Evolutionary conservation across 2,797 vertebrate species (phyloP), one percentile per base, ranked within the genome.

Genomic region (Gambusia yucatana): DNA sequence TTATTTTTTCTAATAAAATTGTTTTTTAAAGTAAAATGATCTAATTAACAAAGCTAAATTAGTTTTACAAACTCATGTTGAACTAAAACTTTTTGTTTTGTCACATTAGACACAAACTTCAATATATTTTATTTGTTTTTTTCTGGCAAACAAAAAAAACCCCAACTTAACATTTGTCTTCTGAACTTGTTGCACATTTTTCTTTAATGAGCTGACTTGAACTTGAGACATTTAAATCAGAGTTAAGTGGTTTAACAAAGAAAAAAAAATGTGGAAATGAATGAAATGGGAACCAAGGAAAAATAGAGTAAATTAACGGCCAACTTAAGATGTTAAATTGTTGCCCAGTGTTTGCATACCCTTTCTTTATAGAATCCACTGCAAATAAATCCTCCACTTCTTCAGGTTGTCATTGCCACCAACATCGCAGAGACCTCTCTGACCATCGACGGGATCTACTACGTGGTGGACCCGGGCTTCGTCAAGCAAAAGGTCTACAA

Each of bases 401-500:
- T 36, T 6, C 65, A 99, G 98, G 98, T 99, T 3, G 97, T 99
- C 82, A 99, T 99, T 4, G 98, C 98, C 77, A 99, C 98, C 36
- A 99, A 99, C 92, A 99, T 99, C 0, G 98, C 98, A 0, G 98
- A 99, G 90, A 99, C 98, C 0, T 99, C 98, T 1, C 89, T 99
- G 83, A 99, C 98, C 25, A 99, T 99, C 17, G 98, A 99, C 63
- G 98, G 98, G 0, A 99, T 99, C 85, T 99, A 99, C 81, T 99
- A 99, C 0, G 98, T 99, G 3, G 98, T 99, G 0, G 98, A 99
- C 91, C 98, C 98, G 2, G 98, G 98, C 25, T 99, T 99, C 77
- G 98, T 99, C 81, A 99, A 99, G 84, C 98, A 99, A 83, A 99
- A 99, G 75, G 98, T 99, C 28, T 99, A 99, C 91, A 99, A 99